phyloP scores from a whole-genome alignment of 92 coral and sea anemone genomes.

The Meandrina meandrites region DNA sequence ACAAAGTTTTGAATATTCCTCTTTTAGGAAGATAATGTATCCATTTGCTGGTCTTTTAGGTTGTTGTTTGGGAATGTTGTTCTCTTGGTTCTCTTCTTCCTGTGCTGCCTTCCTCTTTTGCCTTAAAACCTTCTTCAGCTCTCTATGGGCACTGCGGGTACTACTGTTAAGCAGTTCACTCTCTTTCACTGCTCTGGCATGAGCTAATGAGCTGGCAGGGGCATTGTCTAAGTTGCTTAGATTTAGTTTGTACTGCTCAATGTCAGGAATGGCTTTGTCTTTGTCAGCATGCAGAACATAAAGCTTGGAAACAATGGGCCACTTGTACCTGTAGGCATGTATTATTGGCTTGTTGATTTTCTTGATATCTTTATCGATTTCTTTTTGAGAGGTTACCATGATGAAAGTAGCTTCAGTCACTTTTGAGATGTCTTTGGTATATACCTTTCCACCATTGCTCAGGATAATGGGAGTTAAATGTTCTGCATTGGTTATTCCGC shows the following conservation, averaged over 20 bases:
- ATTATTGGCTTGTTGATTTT: too few species aligned
- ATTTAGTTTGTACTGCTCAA: constrained; percentile 26
- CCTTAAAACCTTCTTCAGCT: constrained; percentile 19
- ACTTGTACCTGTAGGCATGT: constrained; percentile 28
- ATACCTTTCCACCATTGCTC: too few species aligned
- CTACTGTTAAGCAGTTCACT: constrained; percentile 36
- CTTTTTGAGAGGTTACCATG: too few species aligned
- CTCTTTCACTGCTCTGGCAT: constrained; percentile 28
- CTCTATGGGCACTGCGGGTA: constrained; percentile 38
- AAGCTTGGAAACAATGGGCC: constrained; percentile 42
- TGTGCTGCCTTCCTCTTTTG: constrained; percentile 37
- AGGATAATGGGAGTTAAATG: too few species aligned
- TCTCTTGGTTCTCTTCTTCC: constrained; percentile 16
- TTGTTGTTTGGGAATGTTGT: constrained; percentile 14
- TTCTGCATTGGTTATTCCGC: too few species aligned
- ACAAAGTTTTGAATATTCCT: constrained; percentile 5
- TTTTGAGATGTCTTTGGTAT: too few species aligned
- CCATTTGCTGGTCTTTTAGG: constrained; percentile 52
- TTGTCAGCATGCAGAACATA: constrained; percentile 38
- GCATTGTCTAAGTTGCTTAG: constrained; percentile 32
- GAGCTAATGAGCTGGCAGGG: constrained; percentile 26
- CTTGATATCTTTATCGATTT: too few species aligned
- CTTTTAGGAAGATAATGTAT: constrained; percentile 23
- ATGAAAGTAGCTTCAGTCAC: too few species aligned
- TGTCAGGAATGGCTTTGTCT: constrained; percentile 36